Evolutionary conservation across 2,113 vertebrate genomes (phyloP), one percentile per base, ranked within the genome.

Genomic region (Microtus montanus): DNA sequence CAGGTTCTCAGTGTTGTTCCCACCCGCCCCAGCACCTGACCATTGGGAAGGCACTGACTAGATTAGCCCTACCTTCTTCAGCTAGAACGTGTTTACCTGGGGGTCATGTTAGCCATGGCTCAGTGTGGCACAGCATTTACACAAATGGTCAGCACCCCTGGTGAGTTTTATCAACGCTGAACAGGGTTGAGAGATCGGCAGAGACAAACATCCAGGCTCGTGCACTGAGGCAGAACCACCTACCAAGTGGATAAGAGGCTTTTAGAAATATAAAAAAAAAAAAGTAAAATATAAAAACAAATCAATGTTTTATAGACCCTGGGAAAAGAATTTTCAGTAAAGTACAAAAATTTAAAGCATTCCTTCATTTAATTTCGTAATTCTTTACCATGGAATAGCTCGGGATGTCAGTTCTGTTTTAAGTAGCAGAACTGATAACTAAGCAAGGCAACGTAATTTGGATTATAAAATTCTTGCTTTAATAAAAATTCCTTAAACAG

Each of bases 311-410:
- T 99, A 98, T 98, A 99, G 99, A 99, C 98, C 98, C 97, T 98
- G 98, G 98, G n/a, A n/a, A n/a, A n/a, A 98, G 98, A 98, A 98
- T 99, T 98, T 99, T 98, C 98, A 99, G 98, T 98, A 98, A 98
- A 98, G 98, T 98, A 98, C 98, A 98, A 98, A 98, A 98, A 98
- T 98, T 98, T 98, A 99, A 99, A 99, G 98, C 99, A 99, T 99
- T 99, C 99, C 99, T 99, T 99, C 99, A 98, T 98, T 99, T 98
- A 98, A 99, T 98, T 99, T 99, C 99, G 99, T 99, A 99, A 99
- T 99, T 99, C 98, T 99, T 99, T 99, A 99, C 98, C 99, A 98
- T 99, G 98, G 98, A 98, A 98, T 98, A 99, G 99, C 99, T 99
- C 98, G 98, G 99, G 98, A 98, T 98, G 98, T 99, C 98, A 98